phyloP scores from a whole-genome alignment of 2,113 vertebrate genomes.

The Albula goreensis region DNA sequence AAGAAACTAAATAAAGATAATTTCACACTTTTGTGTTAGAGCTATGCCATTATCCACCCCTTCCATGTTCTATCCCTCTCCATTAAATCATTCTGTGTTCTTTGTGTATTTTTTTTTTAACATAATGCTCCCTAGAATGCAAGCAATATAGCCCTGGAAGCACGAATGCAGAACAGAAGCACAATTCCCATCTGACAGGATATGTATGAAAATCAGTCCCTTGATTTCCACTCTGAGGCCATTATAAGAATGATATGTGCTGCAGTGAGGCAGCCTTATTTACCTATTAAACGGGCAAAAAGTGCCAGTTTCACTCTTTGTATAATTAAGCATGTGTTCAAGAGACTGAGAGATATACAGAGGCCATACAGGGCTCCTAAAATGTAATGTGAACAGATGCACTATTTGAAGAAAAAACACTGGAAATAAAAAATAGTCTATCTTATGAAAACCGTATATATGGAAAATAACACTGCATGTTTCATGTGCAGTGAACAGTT shows the following conservation, averaged over 20 bases:
- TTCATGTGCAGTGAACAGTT: constrained; percentile 20
- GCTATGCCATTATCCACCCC: neutral
- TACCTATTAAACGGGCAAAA: constrained; percentile 9
- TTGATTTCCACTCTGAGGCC: neutral
- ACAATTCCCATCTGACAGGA: neutral
- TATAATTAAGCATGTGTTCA: neutral
- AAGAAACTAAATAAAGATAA: neutral
- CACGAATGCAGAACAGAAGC: neutral
- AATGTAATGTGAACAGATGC: neutral
- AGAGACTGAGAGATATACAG: neutral
- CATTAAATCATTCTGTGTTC: neutral
- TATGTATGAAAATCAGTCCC: neutral
- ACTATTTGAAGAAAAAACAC: neutral
- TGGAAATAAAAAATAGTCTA: neutral
- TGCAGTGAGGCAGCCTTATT: neutral
- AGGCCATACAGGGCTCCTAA: neutral
- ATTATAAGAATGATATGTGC: neutral
- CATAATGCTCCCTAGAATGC: neutral
- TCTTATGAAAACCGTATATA: constrained; percentile 6
- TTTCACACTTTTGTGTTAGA: neutral
- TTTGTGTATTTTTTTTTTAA: neutral
- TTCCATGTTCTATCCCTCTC: neutral
- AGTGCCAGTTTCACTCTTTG: neutral
- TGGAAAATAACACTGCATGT: constrained; percentile 13
- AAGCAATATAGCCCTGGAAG: neutral